A percentile compares a stretch with the other conserved stretches of the same genome.
Evolutionary conservation across 2,888 invertebrate genomes (phyloP).

Genomic region (Eumerus sabulonum): DNA sequence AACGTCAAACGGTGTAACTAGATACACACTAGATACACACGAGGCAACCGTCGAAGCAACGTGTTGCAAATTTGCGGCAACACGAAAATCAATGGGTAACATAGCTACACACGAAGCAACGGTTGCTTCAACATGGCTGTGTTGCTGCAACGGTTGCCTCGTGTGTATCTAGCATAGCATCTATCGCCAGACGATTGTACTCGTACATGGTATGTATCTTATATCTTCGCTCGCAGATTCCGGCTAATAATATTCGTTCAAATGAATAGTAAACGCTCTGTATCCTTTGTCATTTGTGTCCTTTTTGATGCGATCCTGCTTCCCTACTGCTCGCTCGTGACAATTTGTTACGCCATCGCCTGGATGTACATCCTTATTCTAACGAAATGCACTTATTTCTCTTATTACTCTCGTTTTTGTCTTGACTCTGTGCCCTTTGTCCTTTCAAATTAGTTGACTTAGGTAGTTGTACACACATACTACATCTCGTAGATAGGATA

Average conservation of each 20-base stretch:
- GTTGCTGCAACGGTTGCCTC: too few relatives aligned
- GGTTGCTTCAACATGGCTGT: too few relatives aligned
- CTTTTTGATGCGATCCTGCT: slow-evolving; percentile 22
- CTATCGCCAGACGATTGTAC: too few relatives aligned
- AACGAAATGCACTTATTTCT: slow-evolving; percentile 31
- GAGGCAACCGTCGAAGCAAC: too few relatives aligned
- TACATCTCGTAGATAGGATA: neutral
- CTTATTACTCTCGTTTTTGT: slow-evolving; percentile 23
- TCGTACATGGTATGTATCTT: too few relatives aligned
- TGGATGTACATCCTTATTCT: slow-evolving; percentile 33
- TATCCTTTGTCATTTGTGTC: slow-evolving; percentile 47
- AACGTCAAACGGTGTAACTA: too few relatives aligned
- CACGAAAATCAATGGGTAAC: too few relatives aligned
- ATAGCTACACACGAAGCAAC: too few relatives aligned
- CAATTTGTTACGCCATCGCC: slow-evolving; percentile 61
- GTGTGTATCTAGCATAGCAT: too few relatives aligned
- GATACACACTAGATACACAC: too few relatives aligned
- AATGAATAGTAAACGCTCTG: slow-evolving; percentile 31
- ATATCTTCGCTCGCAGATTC: neutral
- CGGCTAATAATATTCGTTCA: slow-evolving; percentile 3
- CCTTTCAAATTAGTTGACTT: slow-evolving; percentile 55
- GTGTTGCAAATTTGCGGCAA: too few relatives aligned
- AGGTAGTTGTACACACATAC: slow-evolving; percentile 27
- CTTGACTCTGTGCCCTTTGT: slow-evolving; percentile 38
- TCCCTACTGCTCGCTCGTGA: slow-evolving; percentile 30